Evolutionary conservation across 2,113 vertebrate species (phyloP).

Genomic region (Chelonoidis abingdonii): DNA sequence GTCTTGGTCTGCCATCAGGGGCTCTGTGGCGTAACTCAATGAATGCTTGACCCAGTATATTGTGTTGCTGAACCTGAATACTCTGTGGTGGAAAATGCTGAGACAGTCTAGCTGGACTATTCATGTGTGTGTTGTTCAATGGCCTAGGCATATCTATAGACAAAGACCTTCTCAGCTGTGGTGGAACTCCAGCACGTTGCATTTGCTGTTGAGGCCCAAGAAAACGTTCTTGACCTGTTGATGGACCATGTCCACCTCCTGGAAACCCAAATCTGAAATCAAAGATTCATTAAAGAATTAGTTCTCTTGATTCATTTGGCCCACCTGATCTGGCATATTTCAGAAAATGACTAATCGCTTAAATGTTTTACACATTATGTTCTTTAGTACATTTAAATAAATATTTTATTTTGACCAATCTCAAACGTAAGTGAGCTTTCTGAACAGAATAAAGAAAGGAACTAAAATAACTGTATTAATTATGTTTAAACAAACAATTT

Average conservation of each 20-base stretch:
- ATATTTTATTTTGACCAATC: conserved; percentile 40
- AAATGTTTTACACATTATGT: conserved; percentile 4
- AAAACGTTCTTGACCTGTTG: conserved; percentile 86
- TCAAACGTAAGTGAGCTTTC: conserved; percentile 57
- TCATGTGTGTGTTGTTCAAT: conserved; percentile 68
- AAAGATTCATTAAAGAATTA: not conserved
- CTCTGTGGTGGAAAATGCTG: conserved; percentile 87
- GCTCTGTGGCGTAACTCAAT: conserved; percentile 92
- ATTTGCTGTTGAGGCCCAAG: conserved; percentile 81
- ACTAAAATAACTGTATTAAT: conserved; percentile 60
- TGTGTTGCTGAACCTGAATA: conserved; percentile 89
- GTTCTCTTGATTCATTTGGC: not conserved
- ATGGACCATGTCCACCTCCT: conserved; percentile 77
- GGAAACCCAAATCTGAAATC: conserved; percentile 86
- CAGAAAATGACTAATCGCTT: not conserved
- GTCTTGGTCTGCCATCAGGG: conserved; percentile 86
- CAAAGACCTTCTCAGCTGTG: conserved; percentile 86
- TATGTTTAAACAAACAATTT: conserved; percentile 62
- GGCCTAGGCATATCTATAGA: conserved; percentile 82
- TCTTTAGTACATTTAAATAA: conserved; percentile 52
- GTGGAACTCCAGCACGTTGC: conserved; percentile 79
- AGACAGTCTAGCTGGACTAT: conserved; percentile 75
- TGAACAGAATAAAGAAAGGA: conserved; percentile 30
- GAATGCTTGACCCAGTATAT: conserved; percentile 92
- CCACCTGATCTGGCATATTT: not conserved